Evolutionary conservation across 1,140 invertebrate species (phyloP).

Genomic region (Anadara kagoshimensis): DNA sequence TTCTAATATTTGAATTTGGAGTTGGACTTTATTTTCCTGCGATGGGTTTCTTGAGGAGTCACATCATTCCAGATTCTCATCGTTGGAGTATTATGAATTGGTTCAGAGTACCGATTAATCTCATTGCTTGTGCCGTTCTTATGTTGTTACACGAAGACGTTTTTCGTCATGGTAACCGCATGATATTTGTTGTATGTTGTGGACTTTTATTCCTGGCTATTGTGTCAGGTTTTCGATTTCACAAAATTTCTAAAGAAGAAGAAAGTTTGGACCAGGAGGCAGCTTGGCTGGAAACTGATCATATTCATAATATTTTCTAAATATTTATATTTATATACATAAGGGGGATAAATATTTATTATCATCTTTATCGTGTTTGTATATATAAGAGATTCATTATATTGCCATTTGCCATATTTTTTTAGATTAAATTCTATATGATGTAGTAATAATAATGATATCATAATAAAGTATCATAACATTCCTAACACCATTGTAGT

Average conservation of each 20-base stretch:
- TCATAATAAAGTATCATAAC: too few species aligned
- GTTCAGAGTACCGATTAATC: constrained; percentile 73
- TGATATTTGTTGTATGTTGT: constrained; percentile 74
- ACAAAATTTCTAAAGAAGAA: constrained; percentile 57
- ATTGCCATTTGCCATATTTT: too few species aligned
- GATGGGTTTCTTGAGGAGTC: constrained; percentile 79
- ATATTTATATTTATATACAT: background rate
- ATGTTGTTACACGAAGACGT: constrained; percentile 75
- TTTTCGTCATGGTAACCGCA: constrained; percentile 72
- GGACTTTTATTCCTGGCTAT: constrained; percentile 65
- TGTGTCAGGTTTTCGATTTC: constrained; percentile 58
- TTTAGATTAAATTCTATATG: too few species aligned
- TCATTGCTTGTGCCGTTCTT: constrained; percentile 71
- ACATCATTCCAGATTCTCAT: constrained; percentile 78
- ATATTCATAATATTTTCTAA: constrained; percentile 69
- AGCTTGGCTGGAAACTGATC: constrained; percentile 60
- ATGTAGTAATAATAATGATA: too few species aligned
- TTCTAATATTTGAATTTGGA: constrained; percentile 80
- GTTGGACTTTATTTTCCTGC: constrained; percentile 75
- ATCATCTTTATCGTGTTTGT: too few species aligned
- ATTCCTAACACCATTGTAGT: too few species aligned
- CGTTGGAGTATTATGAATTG: constrained; percentile 71
- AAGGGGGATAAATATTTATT: too few species aligned
- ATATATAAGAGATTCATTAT: too few species aligned
- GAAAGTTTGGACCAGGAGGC: constrained; percentile 59